A percentile compares a stretch with the other conserved stretches of the same genome.
Evolutionary conservation across 2,888 invertebrate genomes (phyloP).

Genomic region (Prosapia bicincta): DNA sequence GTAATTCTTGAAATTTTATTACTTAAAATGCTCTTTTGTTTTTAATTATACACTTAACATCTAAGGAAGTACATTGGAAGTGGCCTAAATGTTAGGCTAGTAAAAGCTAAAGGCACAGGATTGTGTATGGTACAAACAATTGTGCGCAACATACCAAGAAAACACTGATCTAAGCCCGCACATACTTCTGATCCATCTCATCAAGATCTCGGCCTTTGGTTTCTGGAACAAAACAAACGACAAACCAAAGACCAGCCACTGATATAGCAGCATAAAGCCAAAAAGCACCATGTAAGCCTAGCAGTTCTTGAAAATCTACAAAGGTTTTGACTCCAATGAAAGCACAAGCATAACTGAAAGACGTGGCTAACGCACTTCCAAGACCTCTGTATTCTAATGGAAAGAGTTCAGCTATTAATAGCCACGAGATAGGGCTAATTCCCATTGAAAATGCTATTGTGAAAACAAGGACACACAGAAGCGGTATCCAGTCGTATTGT

Average conservation of each 20-base stretch:
- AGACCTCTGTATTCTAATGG: slow-evolving; percentile 80
- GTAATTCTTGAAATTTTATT: too few relatives aligned
- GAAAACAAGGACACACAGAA: slow-evolving; percentile 77
- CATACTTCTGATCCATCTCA: slow-evolving; percentile 62
- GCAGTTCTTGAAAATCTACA: slow-evolving; percentile 70
- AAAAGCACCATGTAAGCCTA: slow-evolving; percentile 80
- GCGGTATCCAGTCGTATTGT: slow-evolving; percentile 74
- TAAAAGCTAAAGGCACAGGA: slow-evolving; percentile 22
- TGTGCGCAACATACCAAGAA: slow-evolving; percentile 5
- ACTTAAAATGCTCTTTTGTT: neutral
- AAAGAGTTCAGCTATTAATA: slow-evolving; percentile 79
- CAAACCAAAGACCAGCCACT: slow-evolving; percentile 76
- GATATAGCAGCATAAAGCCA: slow-evolving; percentile 85
- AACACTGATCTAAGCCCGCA: slow-evolving; percentile 18
- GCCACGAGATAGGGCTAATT: slow-evolving; percentile 84
- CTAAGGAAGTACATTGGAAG: slow-evolving; percentile 22
- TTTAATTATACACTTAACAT: neutral
- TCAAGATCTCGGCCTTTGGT: slow-evolving; percentile 87
- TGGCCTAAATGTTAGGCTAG: slow-evolving; percentile 16
- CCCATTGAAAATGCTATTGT: slow-evolving; percentile 84
- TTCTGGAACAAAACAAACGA: slow-evolving; percentile 83
- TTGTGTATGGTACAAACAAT: slow-evolving; percentile 9
- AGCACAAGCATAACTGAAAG: slow-evolving; percentile 82
- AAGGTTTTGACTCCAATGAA: slow-evolving; percentile 85
- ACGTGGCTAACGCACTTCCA: slow-evolving; percentile 81